A percentile compares a stretch with the other conserved stretches of the same genome.
Conservation (phyloP, 2,113 vertebrate genomes). For the Burhinus oedicnemus region DNA sequence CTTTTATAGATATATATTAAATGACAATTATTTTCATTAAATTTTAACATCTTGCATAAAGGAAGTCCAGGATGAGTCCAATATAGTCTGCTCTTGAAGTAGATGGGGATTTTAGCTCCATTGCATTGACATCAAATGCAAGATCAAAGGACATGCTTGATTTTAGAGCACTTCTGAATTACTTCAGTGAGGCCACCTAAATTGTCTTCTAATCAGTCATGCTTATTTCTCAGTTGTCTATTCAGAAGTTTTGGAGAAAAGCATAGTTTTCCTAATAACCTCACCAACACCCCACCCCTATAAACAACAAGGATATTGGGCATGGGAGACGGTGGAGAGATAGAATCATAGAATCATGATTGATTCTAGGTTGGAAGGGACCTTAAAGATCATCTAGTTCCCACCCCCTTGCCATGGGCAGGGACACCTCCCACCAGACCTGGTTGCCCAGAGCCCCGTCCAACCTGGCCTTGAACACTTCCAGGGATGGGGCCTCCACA, state of each 20-base stretch:
- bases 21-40: background rate
- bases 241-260: no score
- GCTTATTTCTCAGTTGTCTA: background rate
- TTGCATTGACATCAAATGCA: background rate
- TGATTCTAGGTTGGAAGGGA: no score
- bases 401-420: no score
- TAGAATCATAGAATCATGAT: no score
- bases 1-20: background rate
- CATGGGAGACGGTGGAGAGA: background rate
- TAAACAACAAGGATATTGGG: background rate
- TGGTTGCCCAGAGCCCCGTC: no score
- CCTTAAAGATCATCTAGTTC: no score
- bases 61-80: background rate
- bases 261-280: background rate
- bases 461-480: no score
- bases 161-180: background rate
- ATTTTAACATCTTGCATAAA: background rate
- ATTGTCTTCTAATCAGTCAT: background rate
- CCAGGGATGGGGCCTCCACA: no score
- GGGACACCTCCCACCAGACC: no score
- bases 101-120: background rate
- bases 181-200: background rate
- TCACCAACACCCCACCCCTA: background rate
- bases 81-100: background rate
- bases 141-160: background rate